These are phyloP conservation scores for Halcyon chelicuti DNA, from an alignment of 2,797 vertebrate species.

Conservation along the genomic window DNA sequence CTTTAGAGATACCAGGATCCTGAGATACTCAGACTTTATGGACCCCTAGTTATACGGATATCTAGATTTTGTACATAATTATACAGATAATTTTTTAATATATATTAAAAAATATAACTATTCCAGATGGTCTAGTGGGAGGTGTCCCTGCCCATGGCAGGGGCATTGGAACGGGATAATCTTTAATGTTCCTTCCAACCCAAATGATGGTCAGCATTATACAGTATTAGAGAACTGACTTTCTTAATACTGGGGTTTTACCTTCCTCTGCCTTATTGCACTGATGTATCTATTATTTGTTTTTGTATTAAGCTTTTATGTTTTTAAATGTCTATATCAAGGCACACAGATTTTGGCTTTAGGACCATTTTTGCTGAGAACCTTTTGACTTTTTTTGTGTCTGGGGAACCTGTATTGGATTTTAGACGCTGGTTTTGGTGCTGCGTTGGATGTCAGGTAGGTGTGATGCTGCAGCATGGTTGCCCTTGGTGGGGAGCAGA, in stretches of 20 bases:
- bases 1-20: neutral
- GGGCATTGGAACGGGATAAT: no score
- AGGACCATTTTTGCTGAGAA: neutral
- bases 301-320: neutral
- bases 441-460: neutral
- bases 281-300: neutral
- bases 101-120: no score
- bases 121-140: no score
- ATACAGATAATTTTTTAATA: neutral
- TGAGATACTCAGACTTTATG: neutral
- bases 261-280: neutral
- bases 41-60: neutral
- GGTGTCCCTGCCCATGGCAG: no score
- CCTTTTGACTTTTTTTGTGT: neutral
- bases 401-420: accelerated
- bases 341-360: neutral
- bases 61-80: neutral
- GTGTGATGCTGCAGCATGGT: neutral
- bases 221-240: neutral
- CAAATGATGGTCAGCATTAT: no score
- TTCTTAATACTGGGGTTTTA: neutral
- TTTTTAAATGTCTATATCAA: neutral
- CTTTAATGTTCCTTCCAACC: neutral
- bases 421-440: neutral
- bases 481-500: neutral